Base-by-base conservation (phyloP, 1,140 invertebrate genomes). In the Hermatobates lingyangjiaoensis region DNA sequence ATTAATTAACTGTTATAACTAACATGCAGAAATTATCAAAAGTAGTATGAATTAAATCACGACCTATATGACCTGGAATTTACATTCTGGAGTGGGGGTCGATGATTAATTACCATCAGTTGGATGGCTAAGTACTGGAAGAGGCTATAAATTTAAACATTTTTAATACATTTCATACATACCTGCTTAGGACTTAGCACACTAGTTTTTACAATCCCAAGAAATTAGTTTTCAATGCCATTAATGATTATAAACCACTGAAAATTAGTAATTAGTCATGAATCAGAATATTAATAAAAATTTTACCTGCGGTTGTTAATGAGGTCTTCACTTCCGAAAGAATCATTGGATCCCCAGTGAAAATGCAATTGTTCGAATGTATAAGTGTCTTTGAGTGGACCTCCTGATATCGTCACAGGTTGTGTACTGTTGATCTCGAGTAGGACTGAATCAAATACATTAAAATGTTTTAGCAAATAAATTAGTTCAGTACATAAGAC, bases 261-360 rank as follows among this genome's bases (percentile, higher is more conserved):
- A 25, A n/a, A n/a, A n/a, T n/a, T n/a, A n/a, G 23, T 20, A 7
- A 50, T 34, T 50, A 26, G 4, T n/a, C n/a, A n/a, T n/a, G n/a
- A n/a, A n/a, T n/a, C n/a, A n/a, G n/a, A n/a, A 49, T 5, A 21
- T 24, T n/a, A 50, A 27, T 49, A 20, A 28, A 3, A 18, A 24
- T 7, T 45, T 50, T 55, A 64, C 62, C 58, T 62, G 46, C 69
- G 65, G 18, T 69, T 69, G 53, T 89, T 84, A 20, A 95, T 81
- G 23, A 74, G 74, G 68, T 92, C 89, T 67, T 96, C 92, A 1
- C 87, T 90, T 25, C 91, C 91, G 45, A 79, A 64, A 0, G 71
- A 70, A 58, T 89, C 80, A 51, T 86, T 80, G 40, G 77, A 72
- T 0, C 89, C 89, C 83, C 86, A 90, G 60, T 89, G 87, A 59